A percentile compares a stretch with the other conserved stretches of the same genome.
Evolutionary conservation across 1,140 invertebrate species (phyloP).

Genomic region (Drosophila santomea): DNA sequence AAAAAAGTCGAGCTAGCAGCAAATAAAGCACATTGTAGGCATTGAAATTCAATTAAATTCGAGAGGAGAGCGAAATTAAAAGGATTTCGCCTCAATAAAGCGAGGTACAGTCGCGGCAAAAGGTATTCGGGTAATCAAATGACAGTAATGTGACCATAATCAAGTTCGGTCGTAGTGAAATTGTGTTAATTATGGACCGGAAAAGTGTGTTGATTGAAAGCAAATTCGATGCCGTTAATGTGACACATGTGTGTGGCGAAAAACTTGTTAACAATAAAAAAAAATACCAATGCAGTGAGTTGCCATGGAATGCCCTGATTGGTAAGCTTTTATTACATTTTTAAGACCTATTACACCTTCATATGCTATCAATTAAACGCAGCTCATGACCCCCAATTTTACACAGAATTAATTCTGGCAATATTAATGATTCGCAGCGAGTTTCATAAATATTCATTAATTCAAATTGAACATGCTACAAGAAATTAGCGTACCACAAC

Average conservation of each 20-base stretch:
- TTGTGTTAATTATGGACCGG: constrained; percentile 43
- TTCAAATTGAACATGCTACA: constrained; percentile 6
- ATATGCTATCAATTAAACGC: constrained; percentile 28
- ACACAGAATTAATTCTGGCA: neutral
- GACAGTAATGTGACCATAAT: constrained; percentile 40
- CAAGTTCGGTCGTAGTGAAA: constrained; percentile 13
- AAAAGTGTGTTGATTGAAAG: constrained; percentile 32
- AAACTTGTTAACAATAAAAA: constrained; percentile 20
- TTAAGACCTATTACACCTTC: constrained; percentile 2
- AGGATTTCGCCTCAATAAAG: neutral
- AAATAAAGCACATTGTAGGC: constrained; percentile 9
- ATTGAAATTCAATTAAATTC: constrained; percentile 26
- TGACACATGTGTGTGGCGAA: constrained; percentile 8
- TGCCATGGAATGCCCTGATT: constrained; percentile 18
- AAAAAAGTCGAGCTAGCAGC: constrained; percentile 8
- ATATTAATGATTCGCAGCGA: constrained; percentile 1
- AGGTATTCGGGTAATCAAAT: constrained; percentile 33
- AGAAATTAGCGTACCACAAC: neutral
- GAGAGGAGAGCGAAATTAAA: constrained; percentile 12
- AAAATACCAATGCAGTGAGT: constrained; percentile 1
- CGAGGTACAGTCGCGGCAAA: constrained; percentile 8
- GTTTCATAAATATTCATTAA: constrained; percentile 33
- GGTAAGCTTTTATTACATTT: constrained; percentile 35
- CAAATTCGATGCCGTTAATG: constrained; percentile 12
- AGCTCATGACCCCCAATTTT: constrained; percentile 17